Base-by-base conservation (phyloP, 1,140 invertebrate species). In the Cydia strobilella region DNA sequence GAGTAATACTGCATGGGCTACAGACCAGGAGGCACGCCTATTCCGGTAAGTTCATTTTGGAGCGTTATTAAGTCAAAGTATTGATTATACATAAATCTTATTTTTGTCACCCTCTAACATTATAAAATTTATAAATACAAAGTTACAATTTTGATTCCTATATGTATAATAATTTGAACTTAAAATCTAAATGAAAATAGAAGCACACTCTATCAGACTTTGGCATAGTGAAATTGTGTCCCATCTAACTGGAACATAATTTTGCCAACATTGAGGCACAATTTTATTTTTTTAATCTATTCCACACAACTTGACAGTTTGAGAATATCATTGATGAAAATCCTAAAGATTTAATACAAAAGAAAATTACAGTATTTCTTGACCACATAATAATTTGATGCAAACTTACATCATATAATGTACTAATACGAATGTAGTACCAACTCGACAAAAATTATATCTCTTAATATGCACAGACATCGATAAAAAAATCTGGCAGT, bases 161-260 rank as follows among this genome's bases (percentile, higher is more conserved):
- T 25, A 51, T 15, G 9, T 51, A 51, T 42, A 72, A 51, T 69
- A 39, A 65, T 35, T 69, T 69, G 65, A 69, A 84, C 66, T 80
- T 84, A 82, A 48, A 71, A 72, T 74, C 71, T 74, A 72, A 42
- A 78, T 69, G 23, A 42, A 59, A 78, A 82, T 12, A 79, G 74
- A 82, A 82, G 76, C 81, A 81, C 76, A 62, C 72, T 77, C 65
- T 69, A 35, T 69, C 73, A 77, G 75, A 81, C 83, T 84, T 84
- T 79, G 81, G 81, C 73, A 80, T 79, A 77, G 76, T 69, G 31
- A 69, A 69, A 69, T 20, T 69, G 10, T 42, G 65, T 69, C 20
- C 65, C n/a, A 77, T 78, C 73, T 12, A 62, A 45, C 54, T 69
- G 69, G 54, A 74, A 77, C 54, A 45, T 42, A 76, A 74, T 59